Base-by-base conservation (phyloP, 2,113 vertebrate species). In the Caracal caracal region DNA sequence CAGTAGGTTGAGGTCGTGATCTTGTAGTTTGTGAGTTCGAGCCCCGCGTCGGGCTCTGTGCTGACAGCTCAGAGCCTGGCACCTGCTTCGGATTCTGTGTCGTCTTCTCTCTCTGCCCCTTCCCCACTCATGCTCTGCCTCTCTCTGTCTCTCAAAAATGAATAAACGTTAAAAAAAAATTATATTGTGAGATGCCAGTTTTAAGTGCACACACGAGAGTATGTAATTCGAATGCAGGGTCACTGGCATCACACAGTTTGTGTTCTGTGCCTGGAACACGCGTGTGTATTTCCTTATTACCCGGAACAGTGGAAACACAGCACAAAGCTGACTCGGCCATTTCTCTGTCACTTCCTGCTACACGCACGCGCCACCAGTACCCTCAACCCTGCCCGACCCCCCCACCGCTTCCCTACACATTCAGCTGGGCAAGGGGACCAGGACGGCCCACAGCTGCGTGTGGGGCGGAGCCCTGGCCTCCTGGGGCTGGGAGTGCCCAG, bases 181-280 rank as follows among this genome's bases (percentile, higher is more conserved):
- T 13, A 0, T 12, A 0, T 35, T 9, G 59, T 30, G 17, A 2
- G 3, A 4, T 1, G 40, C 26, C 61, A 8, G 30, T 4, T 20
- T n/a, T 24, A 24, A 13, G 0, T 1, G 37, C 28, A 22, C 2
- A 28, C 1, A 22, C 37, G 10, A 19, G 37, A 28, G 33, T 19
- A 0, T 13, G 16, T 6, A 3, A 7, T 4, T 10, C 1, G 2
- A 16, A 1, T 7, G 30, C 5, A 1, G 12, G 56, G 1, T 61
- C 51, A 30, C 12, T 6, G 33, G 13, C 15, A 16, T 37, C 22
- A 37, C 73, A 13, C 12, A 3, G 7, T 15, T 37, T 3, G 13
- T 35, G 22, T 40, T 47, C 17, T 37, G 35, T 15, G 33, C 76
- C 35, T 47, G 0, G 16, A 28, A 15, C 24, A 0, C 0, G 24